A percentile compares a stretch with the other conserved stretches of the same genome.
These are phyloP conservation scores for Carassius gibelio DNA, from an alignment of 2,113 vertebrate species.

Conservation along the genomic window DNA sequence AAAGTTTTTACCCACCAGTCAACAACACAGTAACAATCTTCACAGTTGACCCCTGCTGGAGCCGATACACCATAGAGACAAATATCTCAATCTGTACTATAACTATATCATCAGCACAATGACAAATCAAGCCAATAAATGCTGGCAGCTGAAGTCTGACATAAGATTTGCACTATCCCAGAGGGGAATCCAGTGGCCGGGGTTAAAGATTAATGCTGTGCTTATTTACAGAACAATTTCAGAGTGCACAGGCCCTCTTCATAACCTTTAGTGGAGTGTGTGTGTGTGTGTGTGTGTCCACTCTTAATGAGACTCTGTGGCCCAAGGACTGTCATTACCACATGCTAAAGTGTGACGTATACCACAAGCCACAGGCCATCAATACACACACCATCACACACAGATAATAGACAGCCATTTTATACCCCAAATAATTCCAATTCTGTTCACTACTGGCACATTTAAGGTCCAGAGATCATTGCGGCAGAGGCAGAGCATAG, in stretches of 20 bases:
- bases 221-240: conserved; percentile 26
- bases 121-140: conserved; percentile 30
- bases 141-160: background rate
- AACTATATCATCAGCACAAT: conserved; percentile 1
- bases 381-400: conserved; percentile 21
- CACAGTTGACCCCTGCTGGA: conserved; percentile 17
- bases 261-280: conserved; percentile 20
- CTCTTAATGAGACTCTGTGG: background rate
- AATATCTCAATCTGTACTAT: conserved; percentile 41
- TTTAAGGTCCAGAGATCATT: conserved; percentile 49
- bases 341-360: conserved; percentile 15
- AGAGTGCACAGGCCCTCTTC: conserved; percentile 26
- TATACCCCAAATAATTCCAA: conserved; percentile 12
- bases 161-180: background rate
- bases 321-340: conserved; percentile 5
- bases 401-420: conserved; percentile 17
- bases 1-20: background rate
- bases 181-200: conserved; percentile 27
- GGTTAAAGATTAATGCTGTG: conserved; percentile 41
- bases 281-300: background rate
- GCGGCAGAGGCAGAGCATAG: conserved; percentile 26
- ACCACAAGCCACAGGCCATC: background rate
- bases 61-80: conserved; percentile 47
- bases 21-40: conserved; percentile 50
- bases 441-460: conserved; percentile 20